A percentile compares a stretch with the other conserved stretches of the same genome.
Conservation (phyloP, 2,113 vertebrate genomes). For the Hyperopisus bebe region DNA sequence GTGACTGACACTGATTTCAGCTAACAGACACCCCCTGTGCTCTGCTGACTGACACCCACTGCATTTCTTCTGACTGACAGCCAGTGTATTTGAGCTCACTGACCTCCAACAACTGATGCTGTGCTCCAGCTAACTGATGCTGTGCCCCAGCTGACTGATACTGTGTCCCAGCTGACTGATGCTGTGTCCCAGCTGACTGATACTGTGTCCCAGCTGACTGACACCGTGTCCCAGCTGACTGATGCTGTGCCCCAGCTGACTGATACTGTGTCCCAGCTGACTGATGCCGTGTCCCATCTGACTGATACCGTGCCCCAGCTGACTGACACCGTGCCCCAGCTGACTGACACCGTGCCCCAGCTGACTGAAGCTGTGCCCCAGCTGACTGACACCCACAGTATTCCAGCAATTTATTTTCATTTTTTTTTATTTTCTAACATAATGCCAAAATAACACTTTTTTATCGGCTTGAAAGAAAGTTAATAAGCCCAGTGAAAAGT, state of each 20-base stretch:
- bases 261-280: not conserved
- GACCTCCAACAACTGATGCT: not conserved
- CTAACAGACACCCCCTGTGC: not conserved
- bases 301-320: not conserved
- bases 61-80: not conserved
- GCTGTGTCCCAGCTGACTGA: not conserved
- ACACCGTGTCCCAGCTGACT: not conserved
- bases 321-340: not conserved
- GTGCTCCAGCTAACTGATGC: not conserved
- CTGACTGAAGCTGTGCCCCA: not conserved
- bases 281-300: not conserved
- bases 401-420: not conserved
- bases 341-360: not conserved
- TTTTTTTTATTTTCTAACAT: not conserved
- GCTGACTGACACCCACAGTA: not conserved
- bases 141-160: not conserved
- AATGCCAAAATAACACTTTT: not conserved
- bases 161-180: not conserved
- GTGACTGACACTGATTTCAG: not conserved
- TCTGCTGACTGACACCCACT: not conserved
- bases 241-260: not conserved
- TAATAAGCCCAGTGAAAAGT: not conserved
- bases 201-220: not conserved
- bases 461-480: not conserved
- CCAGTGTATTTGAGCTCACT: not conserved